Evolutionary conservation across 2,797 vertebrate genomes (phyloP).

Genomic region (Morus bassanus): DNA sequence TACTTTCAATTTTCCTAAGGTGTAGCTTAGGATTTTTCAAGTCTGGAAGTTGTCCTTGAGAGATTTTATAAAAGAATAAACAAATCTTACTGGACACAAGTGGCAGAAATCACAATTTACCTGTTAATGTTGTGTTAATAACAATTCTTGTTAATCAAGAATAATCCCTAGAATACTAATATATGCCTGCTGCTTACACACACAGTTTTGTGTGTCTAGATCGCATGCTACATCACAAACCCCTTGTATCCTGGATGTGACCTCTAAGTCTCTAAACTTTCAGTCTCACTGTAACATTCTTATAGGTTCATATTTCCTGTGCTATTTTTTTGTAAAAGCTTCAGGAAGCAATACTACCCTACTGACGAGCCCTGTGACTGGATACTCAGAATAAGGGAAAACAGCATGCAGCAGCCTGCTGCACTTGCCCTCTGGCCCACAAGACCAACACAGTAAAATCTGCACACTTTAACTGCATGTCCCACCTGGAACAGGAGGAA

Average conservation of each 20-base stretch:
- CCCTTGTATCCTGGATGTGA: not conserved
- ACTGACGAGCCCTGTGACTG: not conserved
- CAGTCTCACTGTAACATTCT: not conserved
- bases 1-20: not conserved
- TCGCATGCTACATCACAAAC: not conserved
- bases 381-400: not conserved
- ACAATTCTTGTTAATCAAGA: not conserved
- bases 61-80: not conserved
- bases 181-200: not conserved
- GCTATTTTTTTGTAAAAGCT: not conserved
- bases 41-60: not conserved
- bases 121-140: not conserved
- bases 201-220: not conserved
- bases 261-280: not conserved
- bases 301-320: not conserved
- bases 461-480: not conserved
- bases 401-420: not conserved
- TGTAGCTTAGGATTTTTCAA: not conserved
- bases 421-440: not conserved
- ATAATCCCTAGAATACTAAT: not conserved
- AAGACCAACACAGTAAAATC: not conserved
- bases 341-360: not conserved
- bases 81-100: not conserved
- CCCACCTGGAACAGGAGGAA: too few species aligned
- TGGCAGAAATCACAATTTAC: not conserved